Conservation (phyloP, 2,797 vertebrate species). For the Galago senegalensis region DNA sequence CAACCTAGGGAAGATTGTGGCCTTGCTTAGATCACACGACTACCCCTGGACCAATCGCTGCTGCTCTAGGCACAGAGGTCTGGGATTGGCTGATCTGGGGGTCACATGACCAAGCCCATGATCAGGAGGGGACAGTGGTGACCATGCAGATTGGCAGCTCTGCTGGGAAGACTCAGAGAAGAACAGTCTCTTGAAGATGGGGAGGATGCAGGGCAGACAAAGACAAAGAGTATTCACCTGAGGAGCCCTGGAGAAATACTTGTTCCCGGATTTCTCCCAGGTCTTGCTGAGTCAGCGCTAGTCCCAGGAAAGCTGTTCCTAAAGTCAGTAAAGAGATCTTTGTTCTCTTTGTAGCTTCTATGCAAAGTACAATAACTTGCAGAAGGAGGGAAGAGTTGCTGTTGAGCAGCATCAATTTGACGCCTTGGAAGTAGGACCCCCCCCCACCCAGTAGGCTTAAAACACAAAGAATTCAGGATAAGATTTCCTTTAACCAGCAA, state of each 20-base stretch:
- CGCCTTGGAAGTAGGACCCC: neutral
- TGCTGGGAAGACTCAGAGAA: neutral
- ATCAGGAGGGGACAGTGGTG: neutral
- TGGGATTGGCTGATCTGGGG: neutral
- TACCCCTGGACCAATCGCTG: neutral
- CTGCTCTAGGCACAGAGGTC: neutral
- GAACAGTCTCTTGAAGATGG: neutral
- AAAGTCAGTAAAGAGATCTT: neutral
- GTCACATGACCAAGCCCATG: neutral
- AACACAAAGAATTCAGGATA: constrained; percentile 30
- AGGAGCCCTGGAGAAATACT: neutral
- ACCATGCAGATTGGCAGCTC: neutral
- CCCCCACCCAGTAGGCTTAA: neutral
- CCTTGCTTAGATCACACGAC: neutral
- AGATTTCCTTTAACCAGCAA: neutral
- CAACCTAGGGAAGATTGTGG: neutral
- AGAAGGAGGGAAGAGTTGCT: neutral
- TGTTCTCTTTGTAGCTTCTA: neutral
- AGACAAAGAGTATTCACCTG: neutral
- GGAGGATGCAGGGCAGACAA: neutral
- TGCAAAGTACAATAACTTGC: neutral
- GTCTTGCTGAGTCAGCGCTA: neutral
- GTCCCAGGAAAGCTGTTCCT: neutral
- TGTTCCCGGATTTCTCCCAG: neutral
- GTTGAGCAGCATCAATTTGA: neutral